These are phyloP conservation scores for Pholis gunnellus DNA, from an alignment of 2,113 vertebrate species.

Conservation along the genomic window DNA sequence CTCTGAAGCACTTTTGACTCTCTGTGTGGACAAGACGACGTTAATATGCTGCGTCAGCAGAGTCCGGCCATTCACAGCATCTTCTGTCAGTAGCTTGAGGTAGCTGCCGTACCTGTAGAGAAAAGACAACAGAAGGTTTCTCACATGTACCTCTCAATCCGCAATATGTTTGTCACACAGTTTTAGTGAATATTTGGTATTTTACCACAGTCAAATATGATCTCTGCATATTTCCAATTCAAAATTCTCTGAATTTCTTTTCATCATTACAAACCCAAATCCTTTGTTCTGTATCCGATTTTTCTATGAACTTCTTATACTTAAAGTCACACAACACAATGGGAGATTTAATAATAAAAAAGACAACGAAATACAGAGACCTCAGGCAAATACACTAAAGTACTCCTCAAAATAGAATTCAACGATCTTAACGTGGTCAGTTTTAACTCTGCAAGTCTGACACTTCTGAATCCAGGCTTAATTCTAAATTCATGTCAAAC, in stretches of 20 bases:
- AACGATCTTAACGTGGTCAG: conserved; percentile 3
- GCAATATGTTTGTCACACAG: neutral
- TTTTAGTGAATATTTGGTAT: neutral
- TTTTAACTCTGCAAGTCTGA: conserved; percentile 4
- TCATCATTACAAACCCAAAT: neutral
- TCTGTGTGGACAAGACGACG: conserved; percentile 87
- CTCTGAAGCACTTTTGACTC: conserved; percentile 74
- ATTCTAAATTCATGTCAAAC: conserved; percentile 38
- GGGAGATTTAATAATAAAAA: conserved; percentile 12
- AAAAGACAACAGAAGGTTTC: neutral
- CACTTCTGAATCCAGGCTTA: conserved; percentile 1
- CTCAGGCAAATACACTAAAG: conserved; percentile 6
- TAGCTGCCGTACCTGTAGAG: conserved; percentile 88
- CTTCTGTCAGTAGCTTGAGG: conserved; percentile 85
- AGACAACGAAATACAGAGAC: conserved; percentile 1
- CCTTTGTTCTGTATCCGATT: neutral
- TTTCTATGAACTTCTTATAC: conserved; percentile 1
- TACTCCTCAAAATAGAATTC: conserved; percentile 26
- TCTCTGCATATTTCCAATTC: neutral
- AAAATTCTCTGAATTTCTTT: no score
- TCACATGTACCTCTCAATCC: neutral
- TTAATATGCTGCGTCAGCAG: conserved; percentile 87
- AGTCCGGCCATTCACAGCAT: conserved; percentile 80
- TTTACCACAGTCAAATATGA: neutral
- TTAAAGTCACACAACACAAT: neutral